A percentile compares a stretch with the other conserved stretches of the same genome.
These are phyloP conservation scores for Lasiurus borealis DNA, from an alignment of 2,113 vertebrate species.

Conservation along the genomic window DNA sequence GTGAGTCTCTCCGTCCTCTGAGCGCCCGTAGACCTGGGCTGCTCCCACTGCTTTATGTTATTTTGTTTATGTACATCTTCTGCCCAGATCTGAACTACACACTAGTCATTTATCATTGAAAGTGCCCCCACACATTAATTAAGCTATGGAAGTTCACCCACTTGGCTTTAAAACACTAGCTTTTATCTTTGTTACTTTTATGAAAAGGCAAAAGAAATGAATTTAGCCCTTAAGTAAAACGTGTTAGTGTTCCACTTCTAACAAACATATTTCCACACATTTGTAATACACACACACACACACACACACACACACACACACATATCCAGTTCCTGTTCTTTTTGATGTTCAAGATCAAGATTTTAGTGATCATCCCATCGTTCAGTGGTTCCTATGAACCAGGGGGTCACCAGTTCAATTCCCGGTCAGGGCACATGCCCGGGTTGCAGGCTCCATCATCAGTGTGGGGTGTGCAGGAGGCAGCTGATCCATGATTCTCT, in stretches of 20 bases:
- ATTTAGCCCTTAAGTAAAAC: not conserved
- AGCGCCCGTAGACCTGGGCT: not conserved
- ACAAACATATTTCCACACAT: not conserved
- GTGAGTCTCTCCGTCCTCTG: not conserved
- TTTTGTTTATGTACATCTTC: not conserved
- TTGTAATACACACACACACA: not conserved
- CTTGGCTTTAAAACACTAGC: not conserved
- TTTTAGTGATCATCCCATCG: slow-evolving; percentile 30
- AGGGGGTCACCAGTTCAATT: too few species aligned
- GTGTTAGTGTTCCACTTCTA: not conserved
- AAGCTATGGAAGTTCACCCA: not conserved
- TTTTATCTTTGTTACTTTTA: not conserved
- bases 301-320: too few species aligned
- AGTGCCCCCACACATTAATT: not conserved
- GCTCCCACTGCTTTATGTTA: not conserved
- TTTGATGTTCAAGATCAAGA: not conserved
- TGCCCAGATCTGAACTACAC: not conserved
- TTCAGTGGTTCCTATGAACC: too few species aligned
- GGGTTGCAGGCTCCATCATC: too few species aligned
- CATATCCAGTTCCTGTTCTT: not conserved
- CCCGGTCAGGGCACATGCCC: too few species aligned
- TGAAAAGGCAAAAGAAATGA: not conserved
- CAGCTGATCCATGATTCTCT: too few species aligned
- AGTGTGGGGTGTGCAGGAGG: too few species aligned
- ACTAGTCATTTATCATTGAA: not conserved